Evolutionary conservation across 1,140 invertebrate species (phyloP).

Genomic region (Diorhabda elongata): DNA sequence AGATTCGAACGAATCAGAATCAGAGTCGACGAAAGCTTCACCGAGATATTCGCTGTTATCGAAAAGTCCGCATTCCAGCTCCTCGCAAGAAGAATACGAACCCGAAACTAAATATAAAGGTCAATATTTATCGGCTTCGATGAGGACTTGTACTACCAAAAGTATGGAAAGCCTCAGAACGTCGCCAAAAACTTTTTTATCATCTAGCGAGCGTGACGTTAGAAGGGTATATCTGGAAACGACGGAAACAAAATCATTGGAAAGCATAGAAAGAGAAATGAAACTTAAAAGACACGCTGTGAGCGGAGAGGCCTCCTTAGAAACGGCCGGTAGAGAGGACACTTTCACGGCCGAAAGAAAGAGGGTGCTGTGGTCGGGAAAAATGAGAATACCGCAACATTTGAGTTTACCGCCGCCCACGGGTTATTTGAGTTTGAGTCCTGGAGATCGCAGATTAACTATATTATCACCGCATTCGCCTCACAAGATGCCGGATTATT

Average conservation of each 20-base stretch:
- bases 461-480: slow-evolving; percentile 73
- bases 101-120: slow-evolving; percentile 53
- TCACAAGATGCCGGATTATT: slow-evolving; percentile 55
- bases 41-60: slow-evolving; percentile 46
- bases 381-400: slow-evolving; percentile 58
- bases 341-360: slow-evolving; percentile 56
- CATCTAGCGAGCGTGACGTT: slow-evolving; percentile 63
- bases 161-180: slow-evolving; percentile 66
- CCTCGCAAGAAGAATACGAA: slow-evolving; percentile 66
- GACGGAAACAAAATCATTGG: slow-evolving; percentile 54
- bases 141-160: slow-evolving; percentile 57
- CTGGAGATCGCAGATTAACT: slow-evolving; percentile 59
- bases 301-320: slow-evolving; percentile 53
- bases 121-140: slow-evolving; percentile 55
- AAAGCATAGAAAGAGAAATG: slow-evolving; percentile 55
- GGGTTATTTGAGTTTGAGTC: slow-evolving; percentile 50
- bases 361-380: slow-evolving; percentile 61
- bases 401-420: slow-evolving; percentile 62
- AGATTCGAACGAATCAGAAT: slow-evolving; percentile 45
- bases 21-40: slow-evolving; percentile 32
- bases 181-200: slow-evolving; percentile 50
- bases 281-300: slow-evolving; percentile 56
- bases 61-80: slow-evolving; percentile 64
- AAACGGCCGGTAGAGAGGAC: slow-evolving; percentile 45
- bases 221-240: slow-evolving; percentile 50